Evolutionary conservation across 2,888 invertebrate species (phyloP).

Genomic region (Pandemis cinnamomeana): DNA sequence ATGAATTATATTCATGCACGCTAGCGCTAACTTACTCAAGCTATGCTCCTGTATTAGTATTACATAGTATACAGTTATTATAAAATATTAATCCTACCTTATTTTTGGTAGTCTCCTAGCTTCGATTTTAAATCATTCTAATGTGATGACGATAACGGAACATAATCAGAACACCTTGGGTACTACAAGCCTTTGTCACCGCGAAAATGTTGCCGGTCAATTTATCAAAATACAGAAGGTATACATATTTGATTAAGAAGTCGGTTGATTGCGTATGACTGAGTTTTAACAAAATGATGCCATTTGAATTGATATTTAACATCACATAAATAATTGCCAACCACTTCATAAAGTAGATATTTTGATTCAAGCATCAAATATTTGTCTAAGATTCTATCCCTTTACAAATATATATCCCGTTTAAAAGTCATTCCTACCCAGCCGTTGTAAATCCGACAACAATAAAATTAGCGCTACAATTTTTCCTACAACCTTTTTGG

Average conservation of each 20-base stretch:
- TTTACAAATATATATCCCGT: too few relatives aligned
- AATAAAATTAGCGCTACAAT: background rate
- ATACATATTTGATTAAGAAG: background rate
- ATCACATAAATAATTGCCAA: background rate
- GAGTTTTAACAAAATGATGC: background rate
- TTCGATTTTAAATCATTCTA: conserved; percentile 50
- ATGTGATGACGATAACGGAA: conserved; percentile 31
- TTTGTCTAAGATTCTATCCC: background rate
- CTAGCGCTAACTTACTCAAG: conserved; percentile 53
- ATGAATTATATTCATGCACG: conserved; percentile 70
- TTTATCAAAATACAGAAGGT: background rate
- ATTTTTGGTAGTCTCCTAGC: conserved; percentile 78
- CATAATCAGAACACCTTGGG: conserved; percentile 21
- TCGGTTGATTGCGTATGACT: too few relatives aligned
- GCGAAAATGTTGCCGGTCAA: background rate
- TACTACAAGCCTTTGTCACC: conserved; percentile 14
- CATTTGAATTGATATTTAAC: background rate
- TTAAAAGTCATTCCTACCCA: background rate
- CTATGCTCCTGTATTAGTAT: conserved; percentile 63
- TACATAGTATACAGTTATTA: conserved; percentile 63
- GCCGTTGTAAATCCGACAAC: background rate
- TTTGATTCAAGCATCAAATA: background rate
- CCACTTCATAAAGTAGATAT: background rate
- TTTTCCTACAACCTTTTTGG: background rate
- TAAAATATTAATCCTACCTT: conserved; percentile 62